Evolutionary conservation across 2,888 invertebrate species (phyloP), one percentile per base, ranked within the genome.

Genomic region (Hydraecia micacea): DNA sequence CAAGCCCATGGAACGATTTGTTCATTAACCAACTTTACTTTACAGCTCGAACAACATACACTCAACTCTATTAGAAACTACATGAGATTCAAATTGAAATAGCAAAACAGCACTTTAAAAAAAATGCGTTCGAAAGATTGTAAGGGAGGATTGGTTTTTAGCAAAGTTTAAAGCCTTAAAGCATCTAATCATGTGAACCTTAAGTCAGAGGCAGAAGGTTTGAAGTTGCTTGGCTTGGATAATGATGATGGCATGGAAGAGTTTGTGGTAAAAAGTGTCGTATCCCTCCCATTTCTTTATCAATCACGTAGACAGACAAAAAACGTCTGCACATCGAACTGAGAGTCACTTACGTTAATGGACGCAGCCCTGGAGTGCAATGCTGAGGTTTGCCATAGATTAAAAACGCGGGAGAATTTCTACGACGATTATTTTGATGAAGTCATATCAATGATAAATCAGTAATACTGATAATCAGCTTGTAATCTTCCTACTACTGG

Each of bases 341-440:
- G 92, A 92, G 94, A 95, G 94, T 95, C 95, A 95, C 95, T 96
- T 95, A 95, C 95, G 91, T 92, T 96, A 96, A 96, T 96, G 96
- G 94, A 93, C 90, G 91, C 92, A 92, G 91, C 93, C 92, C 93
- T 91, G 83, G 83, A 88, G 87, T 85, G 83, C 87, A 85, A 88
- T 84, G 77, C 89, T 87, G 89, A 87, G 90, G 81, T 89, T 86
- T 79, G 80, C 55, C 94, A 94, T 88, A 94, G 94, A 94, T 63
- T 87, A 91, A 82, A 52, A 9, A 11, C 18, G 46, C 8, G 5
- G 0, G n/a, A 49, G 0, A 7, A 66, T 15, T 58, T 36, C n/a
- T 62, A 36, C 21, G 5, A 55, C 25, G 1, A 32, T 28, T 71
- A 25, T 11, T 58, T 25, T 13, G 28, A 5, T 67, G 42, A 28